Conservation (phyloP, 2,797 vertebrate genomes). For the Hirundo rustica region DNA sequence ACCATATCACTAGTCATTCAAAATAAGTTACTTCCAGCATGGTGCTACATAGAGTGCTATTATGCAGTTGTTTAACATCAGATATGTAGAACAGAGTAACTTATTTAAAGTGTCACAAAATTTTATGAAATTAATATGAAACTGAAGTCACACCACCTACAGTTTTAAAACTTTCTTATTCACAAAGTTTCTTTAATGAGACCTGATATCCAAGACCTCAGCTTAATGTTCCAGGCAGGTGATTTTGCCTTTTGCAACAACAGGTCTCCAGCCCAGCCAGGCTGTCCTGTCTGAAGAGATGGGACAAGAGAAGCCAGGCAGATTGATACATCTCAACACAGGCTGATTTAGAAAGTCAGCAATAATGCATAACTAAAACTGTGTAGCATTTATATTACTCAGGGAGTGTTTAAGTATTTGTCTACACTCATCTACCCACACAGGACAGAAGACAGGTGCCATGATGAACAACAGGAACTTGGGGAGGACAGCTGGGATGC, state of each 20-base stretch:
- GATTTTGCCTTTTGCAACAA: not conserved
- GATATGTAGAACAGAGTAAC: not conserved
- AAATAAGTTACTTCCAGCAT: not conserved
- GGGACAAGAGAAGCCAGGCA: not conserved
- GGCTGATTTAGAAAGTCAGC: not conserved
- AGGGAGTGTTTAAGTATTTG: not conserved
- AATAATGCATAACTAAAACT: not conserved
- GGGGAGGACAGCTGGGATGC: not conserved
- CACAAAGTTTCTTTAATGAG: not conserved
- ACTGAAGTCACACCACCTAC: not conserved
- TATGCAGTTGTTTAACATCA: not conserved
- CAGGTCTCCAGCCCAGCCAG: not conserved
- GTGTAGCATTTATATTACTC: not conserved
- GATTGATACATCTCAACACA: accelerated
- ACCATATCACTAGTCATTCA: not conserved
- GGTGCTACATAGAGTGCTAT: not conserved
- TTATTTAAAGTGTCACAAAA: not conserved
- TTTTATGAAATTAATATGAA: not conserved
- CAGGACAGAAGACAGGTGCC: not conserved
- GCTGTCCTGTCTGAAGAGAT: not conserved
- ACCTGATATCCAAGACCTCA: not conserved
- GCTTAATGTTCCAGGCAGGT: not conserved
- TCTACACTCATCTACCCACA: not conserved
- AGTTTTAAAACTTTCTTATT: not conserved
- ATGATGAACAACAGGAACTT: not conserved